These are phyloP conservation scores for Bostrychus sinensis DNA, from an alignment of 2,113 vertebrate genomes.

Conservation along the genomic window DNA sequence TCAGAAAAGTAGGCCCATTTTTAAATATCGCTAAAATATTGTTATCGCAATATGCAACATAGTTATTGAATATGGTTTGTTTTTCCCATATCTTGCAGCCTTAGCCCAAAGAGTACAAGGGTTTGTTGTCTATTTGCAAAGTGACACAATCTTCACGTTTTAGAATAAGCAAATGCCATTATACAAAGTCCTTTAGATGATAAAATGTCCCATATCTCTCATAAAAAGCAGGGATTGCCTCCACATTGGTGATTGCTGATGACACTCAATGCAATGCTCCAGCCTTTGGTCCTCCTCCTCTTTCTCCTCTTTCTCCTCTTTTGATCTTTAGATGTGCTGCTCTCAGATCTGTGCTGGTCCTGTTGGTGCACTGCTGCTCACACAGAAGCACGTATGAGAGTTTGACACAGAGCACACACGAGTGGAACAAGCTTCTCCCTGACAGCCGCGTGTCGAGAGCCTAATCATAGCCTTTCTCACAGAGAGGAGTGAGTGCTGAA, in stretches of 20 bases:
- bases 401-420: not conserved
- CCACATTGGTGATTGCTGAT: constrained; percentile 28
- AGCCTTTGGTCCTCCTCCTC: constrained; percentile 13
- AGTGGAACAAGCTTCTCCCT: not conserved
- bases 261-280: constrained; percentile 40
- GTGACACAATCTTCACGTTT: not conserved
- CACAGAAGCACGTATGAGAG: not conserved
- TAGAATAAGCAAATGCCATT: not conserved
- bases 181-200: not conserved
- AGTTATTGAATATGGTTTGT: no score
- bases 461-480: constrained; percentile 45
- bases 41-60: no score
- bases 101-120: no score
- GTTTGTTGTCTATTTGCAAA: no score
- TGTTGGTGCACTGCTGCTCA: not conserved
- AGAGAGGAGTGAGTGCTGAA: constrained; percentile 43
- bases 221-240: not conserved
- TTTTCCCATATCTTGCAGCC: no score
- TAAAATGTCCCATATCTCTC: not conserved
- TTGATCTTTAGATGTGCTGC: not conserved
- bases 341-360: constrained; percentile 2
- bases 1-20: no score
- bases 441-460: constrained; percentile 17
- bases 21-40: no score
- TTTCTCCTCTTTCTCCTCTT: no score